Conservation (phyloP, 2,888 invertebrate genomes). For the Adineta ricciae region DNA sequence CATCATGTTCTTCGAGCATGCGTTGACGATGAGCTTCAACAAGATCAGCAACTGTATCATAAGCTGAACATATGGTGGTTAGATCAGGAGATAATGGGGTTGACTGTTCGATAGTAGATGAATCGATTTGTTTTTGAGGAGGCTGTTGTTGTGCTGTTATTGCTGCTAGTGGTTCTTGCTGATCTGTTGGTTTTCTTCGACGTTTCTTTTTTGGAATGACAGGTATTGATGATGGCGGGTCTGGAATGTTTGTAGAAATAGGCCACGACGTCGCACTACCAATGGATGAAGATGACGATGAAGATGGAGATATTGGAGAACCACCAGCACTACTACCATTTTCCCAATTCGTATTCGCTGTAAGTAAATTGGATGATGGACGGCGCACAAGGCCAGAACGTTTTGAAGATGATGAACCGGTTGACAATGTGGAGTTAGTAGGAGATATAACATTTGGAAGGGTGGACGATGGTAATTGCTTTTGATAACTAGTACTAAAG, state of each 20-base stretch:
- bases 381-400: background rate
- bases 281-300: background rate
- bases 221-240: background rate
- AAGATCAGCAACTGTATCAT: background rate
- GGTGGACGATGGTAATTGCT: background rate
- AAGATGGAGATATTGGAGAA: background rate
- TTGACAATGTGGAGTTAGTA: background rate
- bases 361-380: background rate
- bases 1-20: background rate
- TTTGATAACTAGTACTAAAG: background rate
- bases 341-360: background rate
- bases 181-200: background rate
- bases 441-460: background rate
- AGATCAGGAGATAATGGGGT: background rate
- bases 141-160: background rate
- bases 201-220: conserved; percentile 1
- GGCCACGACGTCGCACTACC: background rate
- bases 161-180: background rate
- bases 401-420: conserved; percentile 8
- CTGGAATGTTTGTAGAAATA: conserved; percentile 13
- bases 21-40: background rate
- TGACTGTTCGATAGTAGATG: background rate
- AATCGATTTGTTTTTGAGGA: background rate
- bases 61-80: background rate
- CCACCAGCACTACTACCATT: conserved; percentile 19